phyloP scores from a whole-genome alignment of 2,113 vertebrate genomes.

The Thalassarche chlororhynchos region DNA sequence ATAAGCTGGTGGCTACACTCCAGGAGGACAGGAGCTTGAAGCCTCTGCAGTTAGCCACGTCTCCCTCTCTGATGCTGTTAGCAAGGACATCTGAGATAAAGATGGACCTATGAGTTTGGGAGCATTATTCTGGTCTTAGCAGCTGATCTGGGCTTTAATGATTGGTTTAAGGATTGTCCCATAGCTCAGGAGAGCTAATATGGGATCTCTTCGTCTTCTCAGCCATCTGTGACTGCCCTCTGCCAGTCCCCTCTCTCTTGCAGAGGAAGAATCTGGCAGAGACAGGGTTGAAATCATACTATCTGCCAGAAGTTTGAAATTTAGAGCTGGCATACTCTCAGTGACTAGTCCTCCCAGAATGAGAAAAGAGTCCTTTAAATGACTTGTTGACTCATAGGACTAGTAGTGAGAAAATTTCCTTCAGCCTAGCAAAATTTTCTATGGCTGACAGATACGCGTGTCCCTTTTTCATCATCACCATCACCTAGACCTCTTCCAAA shows the following conservation, averaged over 20 bases:
- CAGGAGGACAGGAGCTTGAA: constrained; percentile 1
- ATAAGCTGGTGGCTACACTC: neutral
- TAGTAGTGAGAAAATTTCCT: neutral
- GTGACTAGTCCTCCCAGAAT: neutral
- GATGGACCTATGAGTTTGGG: neutral
- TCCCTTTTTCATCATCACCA: neutral
- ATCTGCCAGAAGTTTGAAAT: constrained; percentile 10
- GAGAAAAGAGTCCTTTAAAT: neutral
- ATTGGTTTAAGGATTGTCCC: neutral
- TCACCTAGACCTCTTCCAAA: neutral
- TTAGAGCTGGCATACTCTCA: neutral
- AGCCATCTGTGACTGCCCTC: neutral
- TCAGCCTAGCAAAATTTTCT: neutral
- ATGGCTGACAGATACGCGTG: accelerated
- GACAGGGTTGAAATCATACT: neutral
- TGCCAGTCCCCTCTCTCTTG: neutral
- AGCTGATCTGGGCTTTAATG: neutral
- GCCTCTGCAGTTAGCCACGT: neutral
- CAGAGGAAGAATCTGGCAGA: neutral
- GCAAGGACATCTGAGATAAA: neutral
- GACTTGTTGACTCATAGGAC: neutral
- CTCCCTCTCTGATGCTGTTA: neutral
- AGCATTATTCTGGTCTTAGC: neutral
- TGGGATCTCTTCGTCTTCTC: neutral
- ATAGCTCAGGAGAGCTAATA: neutral